A percentile compares a stretch with the other conserved stretches of the same genome.
Evolutionary conservation across 2,113 vertebrate species (phyloP).

Genomic region (Scytalopus superciliaris): DNA sequence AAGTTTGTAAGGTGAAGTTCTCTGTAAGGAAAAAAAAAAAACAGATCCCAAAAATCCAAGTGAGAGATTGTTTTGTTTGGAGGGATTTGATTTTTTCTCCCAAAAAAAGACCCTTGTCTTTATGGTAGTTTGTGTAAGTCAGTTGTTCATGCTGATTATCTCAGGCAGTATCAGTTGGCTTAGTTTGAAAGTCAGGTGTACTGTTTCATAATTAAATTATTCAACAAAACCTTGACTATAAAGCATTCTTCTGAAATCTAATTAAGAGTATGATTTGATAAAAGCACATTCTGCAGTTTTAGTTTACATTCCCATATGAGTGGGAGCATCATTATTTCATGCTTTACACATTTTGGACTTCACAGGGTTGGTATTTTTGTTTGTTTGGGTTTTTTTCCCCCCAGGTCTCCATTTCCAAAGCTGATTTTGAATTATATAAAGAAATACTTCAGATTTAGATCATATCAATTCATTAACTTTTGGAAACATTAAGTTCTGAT

Average conservation of each 20-base stretch:
- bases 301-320: conserved; percentile 15
- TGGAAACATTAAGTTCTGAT: conserved; percentile 77
- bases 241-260: conserved; percentile 64
- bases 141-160: conserved; percentile 1
- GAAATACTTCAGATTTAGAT: conserved; percentile 73
- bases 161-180: conserved; percentile 12
- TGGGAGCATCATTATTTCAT: conserved; percentile 2
- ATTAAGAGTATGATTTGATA: conserved; percentile 64
- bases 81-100: background rate
- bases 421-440: conserved; percentile 75
- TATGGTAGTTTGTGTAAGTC: background rate
- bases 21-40: background rate
- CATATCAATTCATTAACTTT: conserved; percentile 83
- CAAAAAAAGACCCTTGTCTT: background rate
- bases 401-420: conserved; percentile 3
- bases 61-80: background rate
- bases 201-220: conserved; percentile 67
- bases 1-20: background rate
- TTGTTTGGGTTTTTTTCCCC: background rate
- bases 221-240: conserved; percentile 47
- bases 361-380: background rate
- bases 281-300: conserved; percentile 48
- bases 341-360: conserved; percentile 9
- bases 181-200: conserved; percentile 64
- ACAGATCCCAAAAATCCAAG: no score